Percentiles rank a stretch among this genome's conserved stretches.
Conservation (phyloP, 1,140 invertebrate species). For the Apis laboriosa region DNA sequence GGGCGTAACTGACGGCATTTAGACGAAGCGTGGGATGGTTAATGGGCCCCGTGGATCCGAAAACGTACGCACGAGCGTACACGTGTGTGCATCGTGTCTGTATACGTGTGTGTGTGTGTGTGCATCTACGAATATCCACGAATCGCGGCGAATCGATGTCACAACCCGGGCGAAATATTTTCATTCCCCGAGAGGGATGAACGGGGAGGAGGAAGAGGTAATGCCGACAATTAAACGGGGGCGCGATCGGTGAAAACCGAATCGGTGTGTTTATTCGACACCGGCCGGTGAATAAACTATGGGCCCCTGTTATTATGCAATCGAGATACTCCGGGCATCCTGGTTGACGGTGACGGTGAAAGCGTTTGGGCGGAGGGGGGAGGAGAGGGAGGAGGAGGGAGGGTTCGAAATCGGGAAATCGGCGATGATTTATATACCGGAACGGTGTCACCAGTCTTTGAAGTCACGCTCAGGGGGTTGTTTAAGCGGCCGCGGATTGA, state of each 20-base stretch:
- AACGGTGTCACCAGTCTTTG: conserved; percentile 30
- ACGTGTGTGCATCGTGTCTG: too few species aligned
- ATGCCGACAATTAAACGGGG: conserved; percentile 35
- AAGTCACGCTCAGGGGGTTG: conserved; percentile 22
- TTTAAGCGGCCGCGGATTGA: conserved; percentile 39
- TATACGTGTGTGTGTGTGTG: too few species aligned
- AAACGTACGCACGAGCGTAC: not conserved
- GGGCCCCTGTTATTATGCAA: conserved; percentile 34
- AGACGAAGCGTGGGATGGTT: conserved; percentile 18
- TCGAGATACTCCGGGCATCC: conserved; percentile 30
- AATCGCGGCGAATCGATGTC: not conserved
- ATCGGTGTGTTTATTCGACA: conserved; percentile 40
- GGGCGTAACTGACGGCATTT: conserved; percentile 28
- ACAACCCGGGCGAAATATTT: conserved; percentile 9
- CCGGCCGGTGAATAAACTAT: conserved; percentile 33
- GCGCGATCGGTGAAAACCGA: conserved; percentile 13
- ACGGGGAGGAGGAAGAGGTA: conserved; percentile 23
- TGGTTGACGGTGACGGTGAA: not conserved
- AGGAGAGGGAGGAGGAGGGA: too few species aligned
- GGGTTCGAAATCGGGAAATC: not conserved
- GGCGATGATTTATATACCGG: conserved; percentile 32
- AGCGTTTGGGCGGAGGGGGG: not conserved
- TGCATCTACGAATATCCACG: not conserved
- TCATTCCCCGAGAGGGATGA: conserved; percentile 1
- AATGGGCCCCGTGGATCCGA: conserved; percentile 15